Conservation (phyloP, 2,888 invertebrate genomes). For the Trisateles emortualis region DNA sequence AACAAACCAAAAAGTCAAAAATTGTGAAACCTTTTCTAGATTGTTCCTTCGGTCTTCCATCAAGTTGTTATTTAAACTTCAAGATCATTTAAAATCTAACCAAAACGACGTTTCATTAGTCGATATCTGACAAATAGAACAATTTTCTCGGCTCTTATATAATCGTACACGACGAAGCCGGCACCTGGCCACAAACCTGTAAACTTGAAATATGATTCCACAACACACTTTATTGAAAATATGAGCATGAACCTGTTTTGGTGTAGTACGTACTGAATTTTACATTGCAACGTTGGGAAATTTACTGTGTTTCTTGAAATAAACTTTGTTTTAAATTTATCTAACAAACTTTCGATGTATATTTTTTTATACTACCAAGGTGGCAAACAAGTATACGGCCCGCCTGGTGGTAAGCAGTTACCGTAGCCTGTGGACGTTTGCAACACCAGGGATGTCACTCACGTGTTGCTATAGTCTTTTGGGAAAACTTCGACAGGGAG, state of each 20-base stretch:
- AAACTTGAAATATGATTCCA: constrained; percentile 7
- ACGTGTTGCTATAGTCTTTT: no score
- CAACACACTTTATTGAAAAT: constrained; percentile 8
- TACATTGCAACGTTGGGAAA: not conserved
- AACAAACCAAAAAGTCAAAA: no score
- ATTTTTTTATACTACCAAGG: no score
- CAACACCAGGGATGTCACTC: no score
- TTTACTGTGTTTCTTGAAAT: not conserved
- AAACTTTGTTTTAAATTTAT: not conserved
- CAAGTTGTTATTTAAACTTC: constrained; percentile 16
- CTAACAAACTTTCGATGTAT: no score
- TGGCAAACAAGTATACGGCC: no score
- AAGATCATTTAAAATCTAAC: constrained; percentile 13
- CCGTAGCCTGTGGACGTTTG: no score
- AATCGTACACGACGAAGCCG: constrained; percentile 12
- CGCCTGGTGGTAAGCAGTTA: no score
- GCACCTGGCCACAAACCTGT: constrained; percentile 15
- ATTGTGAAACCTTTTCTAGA: no score
- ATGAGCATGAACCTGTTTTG: not conserved
- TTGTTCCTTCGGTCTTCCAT: no score
- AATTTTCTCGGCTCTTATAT: constrained; percentile 20
- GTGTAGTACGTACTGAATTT: constrained; percentile 1
- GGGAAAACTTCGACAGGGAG: no score
- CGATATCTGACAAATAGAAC: constrained; percentile 41
- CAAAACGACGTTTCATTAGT: constrained; percentile 26